Conservation (phyloP, 2,888 invertebrate genomes). For the Limulus polyphemus region DNA sequence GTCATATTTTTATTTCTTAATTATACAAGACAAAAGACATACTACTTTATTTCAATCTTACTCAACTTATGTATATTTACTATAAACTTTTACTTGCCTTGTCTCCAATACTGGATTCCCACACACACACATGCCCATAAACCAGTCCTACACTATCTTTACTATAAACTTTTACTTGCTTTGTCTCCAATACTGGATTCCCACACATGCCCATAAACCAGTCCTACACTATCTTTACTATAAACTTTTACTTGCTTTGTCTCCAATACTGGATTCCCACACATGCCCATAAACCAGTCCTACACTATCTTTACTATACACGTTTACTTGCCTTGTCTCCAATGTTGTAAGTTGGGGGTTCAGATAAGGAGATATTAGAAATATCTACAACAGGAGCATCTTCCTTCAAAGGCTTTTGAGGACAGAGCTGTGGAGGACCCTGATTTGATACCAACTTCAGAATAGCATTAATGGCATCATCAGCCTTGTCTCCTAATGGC, state of each 20-base stretch:
- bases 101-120: no score
- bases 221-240: no score
- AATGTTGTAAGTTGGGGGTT: conserved; percentile 66
- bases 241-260: no score
- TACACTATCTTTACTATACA: conserved; percentile 44
- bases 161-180: no score
- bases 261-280: no score
- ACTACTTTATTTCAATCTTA: no score
- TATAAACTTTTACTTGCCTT: no score
- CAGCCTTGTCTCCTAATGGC: conserved; percentile 70
- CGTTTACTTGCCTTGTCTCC: conserved; percentile 40
- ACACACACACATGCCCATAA: neutral
- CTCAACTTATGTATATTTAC: no score
- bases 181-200: no score
- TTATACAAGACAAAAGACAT: no score
- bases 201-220: neutral
- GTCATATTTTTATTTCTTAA: no score
- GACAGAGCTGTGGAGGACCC: conserved; percentile 48
- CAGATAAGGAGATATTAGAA: conserved; percentile 53
- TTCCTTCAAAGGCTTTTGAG: conserved; percentile 45
- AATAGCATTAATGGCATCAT: conserved; percentile 43
- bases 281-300: neutral
- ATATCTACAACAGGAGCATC: conserved; percentile 63
- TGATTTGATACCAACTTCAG: conserved; percentile 54
- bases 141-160: neutral